Conservation (phyloP, 2,888 invertebrate genomes). For the Resseliella maxima region DNA sequence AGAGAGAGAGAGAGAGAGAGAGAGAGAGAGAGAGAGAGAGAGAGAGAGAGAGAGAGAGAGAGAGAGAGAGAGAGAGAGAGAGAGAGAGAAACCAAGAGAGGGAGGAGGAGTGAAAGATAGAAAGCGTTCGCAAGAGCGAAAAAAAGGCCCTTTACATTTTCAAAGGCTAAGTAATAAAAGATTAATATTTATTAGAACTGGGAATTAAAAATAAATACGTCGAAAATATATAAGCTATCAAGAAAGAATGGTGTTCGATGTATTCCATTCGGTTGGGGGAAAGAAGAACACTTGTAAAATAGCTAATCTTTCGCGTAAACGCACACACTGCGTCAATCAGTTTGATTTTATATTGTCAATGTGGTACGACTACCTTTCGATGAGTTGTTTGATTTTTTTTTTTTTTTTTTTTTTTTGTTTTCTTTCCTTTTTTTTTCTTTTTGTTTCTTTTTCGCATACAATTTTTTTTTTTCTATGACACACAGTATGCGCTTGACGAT, state of each 20-base stretch:
- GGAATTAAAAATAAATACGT: slow-evolving; percentile 55
- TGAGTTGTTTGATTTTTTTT: not conserved
- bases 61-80: no score
- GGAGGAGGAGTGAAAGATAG: no score
- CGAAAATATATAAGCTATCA: not conserved
- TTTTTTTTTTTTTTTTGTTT: not conserved
- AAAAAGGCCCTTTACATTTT: slow-evolving; percentile 23
- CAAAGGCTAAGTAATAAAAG: slow-evolving; percentile 34
- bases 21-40: no score
- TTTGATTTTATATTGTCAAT: not conserved
- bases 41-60: no score
- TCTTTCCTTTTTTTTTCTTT: not conserved
- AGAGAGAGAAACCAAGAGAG: no score
- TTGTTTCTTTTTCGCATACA: not conserved
- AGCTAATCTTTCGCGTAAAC: slow-evolving; percentile 24
- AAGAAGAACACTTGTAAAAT: slow-evolving; percentile 27
- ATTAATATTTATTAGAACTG: slow-evolving; percentile 54
- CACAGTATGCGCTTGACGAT: slow-evolving; percentile 28
- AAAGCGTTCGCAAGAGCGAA: no score
- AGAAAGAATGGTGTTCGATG: not conserved
- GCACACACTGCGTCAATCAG: not conserved
- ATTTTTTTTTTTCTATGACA: not conserved
- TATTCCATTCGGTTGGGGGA: not conserved
- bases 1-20: no score
- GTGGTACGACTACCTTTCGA: not conserved